Percentiles rank a stretch among this genome's conserved stretches.
Evolutionary conservation across 1,140 invertebrate species (phyloP).

Genomic region (Halictus rubicundus): DNA sequence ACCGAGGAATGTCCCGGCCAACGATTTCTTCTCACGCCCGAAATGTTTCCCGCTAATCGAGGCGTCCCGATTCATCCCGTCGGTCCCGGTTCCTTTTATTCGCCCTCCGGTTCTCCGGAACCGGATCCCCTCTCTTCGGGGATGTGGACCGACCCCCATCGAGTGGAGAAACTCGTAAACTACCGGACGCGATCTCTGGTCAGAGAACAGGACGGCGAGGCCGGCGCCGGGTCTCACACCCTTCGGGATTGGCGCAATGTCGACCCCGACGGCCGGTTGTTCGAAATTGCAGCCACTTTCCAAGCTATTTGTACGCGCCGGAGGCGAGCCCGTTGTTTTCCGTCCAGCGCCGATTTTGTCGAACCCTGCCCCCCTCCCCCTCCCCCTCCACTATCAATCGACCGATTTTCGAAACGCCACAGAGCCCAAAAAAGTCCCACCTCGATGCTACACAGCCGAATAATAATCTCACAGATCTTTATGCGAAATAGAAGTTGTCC

Average conservation of each 20-base stretch:
- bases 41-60: neutral
- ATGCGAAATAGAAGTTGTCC: too few species aligned
- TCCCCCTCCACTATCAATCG: neutral
- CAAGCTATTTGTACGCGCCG: slow-evolving; percentile 46
- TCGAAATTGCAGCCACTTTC: slow-evolving; percentile 63
- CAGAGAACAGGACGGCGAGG: slow-evolving; percentile 45
- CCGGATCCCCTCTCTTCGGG: neutral
- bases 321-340: slow-evolving; percentile 30
- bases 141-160: neutral
- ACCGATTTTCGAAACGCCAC: slow-evolving; percentile 22
- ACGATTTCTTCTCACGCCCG: neutral
- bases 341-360: neutral
- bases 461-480: too few species aligned
- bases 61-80: slow-evolving; percentile 18
- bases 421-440: neutral
- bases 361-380: neutral
- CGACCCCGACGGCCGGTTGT: neutral
- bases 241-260: slow-evolving; percentile 10
- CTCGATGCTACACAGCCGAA: neutral
- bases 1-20: neutral
- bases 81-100: slow-evolving; percentile 13
- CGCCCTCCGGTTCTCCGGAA: neutral
- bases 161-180: slow-evolving; percentile 62
- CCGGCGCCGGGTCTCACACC: slow-evolving; percentile 5
- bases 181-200: slow-evolving; percentile 57